phyloP scores from a whole-genome alignment of 2,113 vertebrate genomes.

The Illadopsis cleaveri region DNA sequence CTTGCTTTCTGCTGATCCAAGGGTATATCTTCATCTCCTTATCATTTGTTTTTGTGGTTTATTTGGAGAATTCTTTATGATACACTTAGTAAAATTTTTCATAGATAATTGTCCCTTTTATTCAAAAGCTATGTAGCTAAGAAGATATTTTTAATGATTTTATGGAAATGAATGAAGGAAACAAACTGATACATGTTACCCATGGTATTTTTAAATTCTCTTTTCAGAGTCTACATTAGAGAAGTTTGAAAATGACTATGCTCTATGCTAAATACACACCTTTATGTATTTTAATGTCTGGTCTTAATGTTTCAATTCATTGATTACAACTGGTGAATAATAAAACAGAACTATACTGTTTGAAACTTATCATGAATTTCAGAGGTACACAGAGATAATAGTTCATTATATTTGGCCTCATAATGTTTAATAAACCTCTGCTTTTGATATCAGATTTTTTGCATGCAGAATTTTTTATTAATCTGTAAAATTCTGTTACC shows the following conservation, averaged over 20 bases:
- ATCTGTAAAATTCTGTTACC: neutral
- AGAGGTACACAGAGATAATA: neutral
- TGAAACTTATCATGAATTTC: neutral
- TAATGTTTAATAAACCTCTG: neutral
- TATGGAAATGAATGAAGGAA: neutral
- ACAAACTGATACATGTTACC: neutral
- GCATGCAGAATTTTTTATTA: neutral
- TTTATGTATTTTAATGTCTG: neutral
- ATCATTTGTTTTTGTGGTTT: neutral
- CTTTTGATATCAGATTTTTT: neutral
- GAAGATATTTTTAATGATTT: neutral
- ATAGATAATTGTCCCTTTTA: neutral
- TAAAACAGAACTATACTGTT: neutral
- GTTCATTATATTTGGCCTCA: neutral
- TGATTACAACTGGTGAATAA: neutral
- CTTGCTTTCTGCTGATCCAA: neutral
- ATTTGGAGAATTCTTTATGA: neutral
- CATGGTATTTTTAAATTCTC: neutral
- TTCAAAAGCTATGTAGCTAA: neutral
- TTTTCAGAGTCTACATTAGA: neutral
- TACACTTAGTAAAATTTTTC: neutral
- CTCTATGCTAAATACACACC: neutral
- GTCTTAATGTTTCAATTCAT: neutral
- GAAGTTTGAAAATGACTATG: neutral
- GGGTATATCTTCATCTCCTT: neutral